Conservation (phyloP, 2,888 invertebrate species). For the Troglohyphantes excavatus region DNA sequence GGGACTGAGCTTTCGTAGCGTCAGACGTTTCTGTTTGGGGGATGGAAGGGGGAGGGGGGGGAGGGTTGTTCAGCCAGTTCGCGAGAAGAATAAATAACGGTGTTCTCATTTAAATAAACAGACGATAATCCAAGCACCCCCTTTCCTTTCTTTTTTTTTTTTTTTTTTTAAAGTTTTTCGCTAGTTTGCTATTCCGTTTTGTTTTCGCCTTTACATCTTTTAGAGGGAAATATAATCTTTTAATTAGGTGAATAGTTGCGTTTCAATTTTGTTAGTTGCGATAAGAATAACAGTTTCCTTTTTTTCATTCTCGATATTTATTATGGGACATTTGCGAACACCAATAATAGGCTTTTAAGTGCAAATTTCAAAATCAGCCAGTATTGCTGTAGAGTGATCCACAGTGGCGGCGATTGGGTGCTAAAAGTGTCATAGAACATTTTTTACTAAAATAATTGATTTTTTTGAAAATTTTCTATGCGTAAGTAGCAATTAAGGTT, state of each 20-base stretch:
- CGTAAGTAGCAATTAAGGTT: no score
- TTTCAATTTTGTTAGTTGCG: neutral
- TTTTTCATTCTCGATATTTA: no score
- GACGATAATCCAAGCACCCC: slow-evolving; percentile 35
- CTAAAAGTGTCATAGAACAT: no score
- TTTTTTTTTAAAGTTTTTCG: neutral
- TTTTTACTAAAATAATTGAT: no score
- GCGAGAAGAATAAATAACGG: slow-evolving; percentile 42
- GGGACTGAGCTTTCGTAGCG: slow-evolving; percentile 29
- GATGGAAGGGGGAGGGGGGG: no score
- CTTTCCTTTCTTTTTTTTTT: slow-evolving; percentile 15
- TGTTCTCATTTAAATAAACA: slow-evolving; percentile 57
- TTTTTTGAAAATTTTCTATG: no score
- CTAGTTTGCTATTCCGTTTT: slow-evolving; percentile 10
- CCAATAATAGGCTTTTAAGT: no score
- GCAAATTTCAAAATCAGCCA: no score
- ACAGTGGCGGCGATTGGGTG: no score
- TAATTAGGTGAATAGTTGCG: slow-evolving; percentile 6
- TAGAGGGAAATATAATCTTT: slow-evolving; percentile 21
- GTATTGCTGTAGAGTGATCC: no score
- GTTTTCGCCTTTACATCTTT: neutral
- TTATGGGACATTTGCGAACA: no score
- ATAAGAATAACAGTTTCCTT: neutral
- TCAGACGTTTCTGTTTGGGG: slow-evolving; percentile 12
- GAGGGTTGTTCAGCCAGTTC: neutral